Evolutionary conservation across 2,888 invertebrate genomes (phyloP), one percentile per base, ranked within the genome.

Genomic region (Hypomecis atomaria): DNA sequence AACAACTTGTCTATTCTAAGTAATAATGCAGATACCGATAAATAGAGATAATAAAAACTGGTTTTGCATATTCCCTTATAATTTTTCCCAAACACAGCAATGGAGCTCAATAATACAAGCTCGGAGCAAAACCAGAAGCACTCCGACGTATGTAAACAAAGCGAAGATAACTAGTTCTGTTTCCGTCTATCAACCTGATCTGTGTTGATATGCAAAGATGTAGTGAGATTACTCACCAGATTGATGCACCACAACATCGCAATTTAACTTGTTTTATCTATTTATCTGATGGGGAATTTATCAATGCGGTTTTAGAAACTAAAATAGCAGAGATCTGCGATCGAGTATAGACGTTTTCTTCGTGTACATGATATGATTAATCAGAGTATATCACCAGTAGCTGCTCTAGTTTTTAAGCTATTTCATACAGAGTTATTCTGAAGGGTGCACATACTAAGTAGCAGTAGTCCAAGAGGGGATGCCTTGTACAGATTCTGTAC

Each of bases 41-140:
- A 23, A 23, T 23, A 23, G 23, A 23, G 23, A 23, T 23, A 23
- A 23, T 4, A 33, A 34, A 13, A 23, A 48, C 34, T 34, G 5
- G 13, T 34, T 48, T n/a, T 34, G 37, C 1, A 7, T 49, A 37
- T 11, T 37, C 36, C 11, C 11, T 49, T 5, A 37, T 37, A 13
- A 6, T 40, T 33, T 40, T 42, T 33, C 42, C 52, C 10, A 44
- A 44, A 54, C 36, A 44, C 6, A 44, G 4, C 43, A 38, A 48
- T 48, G n/a, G 37, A 13, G 33, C 58, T 58, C 37, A 45, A 40
- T 48, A 52, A 60, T 65, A 52, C 33, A 60, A 52, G 42, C 43
- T 52, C 54, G 52, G 66, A 66, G 56, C 9, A 50, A 63, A 63
- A 61, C 66, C 66, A 67, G 66, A 63, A 63, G 53, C 62, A 57